Evolutionary conservation across 2,797 vertebrate species (phyloP).

Genomic region (Artibeus lituratus): DNA sequence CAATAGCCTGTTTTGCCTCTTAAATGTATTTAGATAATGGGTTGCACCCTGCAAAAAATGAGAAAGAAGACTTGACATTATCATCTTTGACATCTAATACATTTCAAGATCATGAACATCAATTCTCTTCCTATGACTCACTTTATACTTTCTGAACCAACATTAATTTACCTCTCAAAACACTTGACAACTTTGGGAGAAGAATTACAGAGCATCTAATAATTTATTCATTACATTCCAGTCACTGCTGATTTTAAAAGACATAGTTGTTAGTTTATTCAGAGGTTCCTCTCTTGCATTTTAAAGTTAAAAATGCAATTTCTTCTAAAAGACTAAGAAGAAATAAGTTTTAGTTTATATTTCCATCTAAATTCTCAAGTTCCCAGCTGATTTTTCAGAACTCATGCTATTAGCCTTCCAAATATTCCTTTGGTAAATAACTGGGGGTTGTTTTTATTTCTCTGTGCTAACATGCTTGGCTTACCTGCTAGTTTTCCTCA

Average conservation of each 20-base stretch:
- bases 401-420: background rate
- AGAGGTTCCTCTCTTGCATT: background rate
- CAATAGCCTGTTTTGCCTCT: background rate
- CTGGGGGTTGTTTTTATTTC: background rate
- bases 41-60: background rate
- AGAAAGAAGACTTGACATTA: background rate
- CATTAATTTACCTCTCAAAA: constrained; percentile 21
- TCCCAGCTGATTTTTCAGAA: background rate
- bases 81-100: constrained; percentile 4
- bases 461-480: background rate
- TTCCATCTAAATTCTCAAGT: background rate
- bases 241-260: constrained; percentile 18
- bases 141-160: constrained; percentile 34
- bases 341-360: background rate
- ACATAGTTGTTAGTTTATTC: background rate
- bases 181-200: background rate
- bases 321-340: background rate
- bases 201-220: background rate
- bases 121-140: constrained; percentile 21
- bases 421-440: background rate
- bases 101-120: constrained; percentile 21
- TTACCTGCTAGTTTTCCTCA: background rate
- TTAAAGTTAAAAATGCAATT: constrained; percentile 2
- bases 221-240: constrained; percentile 43
- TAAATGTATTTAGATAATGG: constrained; percentile 5